Evolutionary conservation across 2,888 invertebrate species (phyloP).

Genomic region (Pinctada fucata): DNA sequence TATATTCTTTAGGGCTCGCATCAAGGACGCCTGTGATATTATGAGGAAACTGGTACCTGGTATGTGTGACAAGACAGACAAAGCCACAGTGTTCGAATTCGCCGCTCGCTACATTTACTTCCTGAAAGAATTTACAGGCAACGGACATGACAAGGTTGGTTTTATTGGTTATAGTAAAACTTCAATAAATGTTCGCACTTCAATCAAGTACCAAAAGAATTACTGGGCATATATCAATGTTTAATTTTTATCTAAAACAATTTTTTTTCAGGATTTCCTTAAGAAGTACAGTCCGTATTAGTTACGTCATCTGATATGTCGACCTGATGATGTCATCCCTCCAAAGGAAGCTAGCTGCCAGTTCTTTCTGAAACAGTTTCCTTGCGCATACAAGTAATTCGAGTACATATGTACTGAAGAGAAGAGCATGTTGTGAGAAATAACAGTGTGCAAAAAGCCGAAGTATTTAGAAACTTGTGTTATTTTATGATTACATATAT

Average conservation of each 20-base stretch:
- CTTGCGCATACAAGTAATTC: too few species aligned
- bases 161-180: too few species aligned
- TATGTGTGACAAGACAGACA: constrained; percentile 76
- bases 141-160: constrained; percentile 68
- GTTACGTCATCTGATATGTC: neutral
- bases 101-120: constrained; percentile 74
- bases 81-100: constrained; percentile 76
- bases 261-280: constrained; percentile 65
- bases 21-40: constrained; percentile 75
- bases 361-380: too few species aligned
- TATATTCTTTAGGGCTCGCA: constrained; percentile 66
- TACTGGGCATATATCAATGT: neutral
- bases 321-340: too few species aligned
- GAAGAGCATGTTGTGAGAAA: too few species aligned
- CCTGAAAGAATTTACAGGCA: constrained; percentile 69
- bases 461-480: too few species aligned
- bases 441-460: too few species aligned
- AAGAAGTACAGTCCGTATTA: constrained; percentile 71
- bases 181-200: neutral
- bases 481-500: too few species aligned
- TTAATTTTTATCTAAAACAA: constrained; percentile 1
- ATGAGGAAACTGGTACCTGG: constrained; percentile 74
- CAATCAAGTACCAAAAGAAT: neutral
- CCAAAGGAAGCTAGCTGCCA: too few species aligned
- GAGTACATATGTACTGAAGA: too few species aligned